Base-by-base conservation (phyloP, 2,797 vertebrate species). In the Menidia menidia region DNA sequence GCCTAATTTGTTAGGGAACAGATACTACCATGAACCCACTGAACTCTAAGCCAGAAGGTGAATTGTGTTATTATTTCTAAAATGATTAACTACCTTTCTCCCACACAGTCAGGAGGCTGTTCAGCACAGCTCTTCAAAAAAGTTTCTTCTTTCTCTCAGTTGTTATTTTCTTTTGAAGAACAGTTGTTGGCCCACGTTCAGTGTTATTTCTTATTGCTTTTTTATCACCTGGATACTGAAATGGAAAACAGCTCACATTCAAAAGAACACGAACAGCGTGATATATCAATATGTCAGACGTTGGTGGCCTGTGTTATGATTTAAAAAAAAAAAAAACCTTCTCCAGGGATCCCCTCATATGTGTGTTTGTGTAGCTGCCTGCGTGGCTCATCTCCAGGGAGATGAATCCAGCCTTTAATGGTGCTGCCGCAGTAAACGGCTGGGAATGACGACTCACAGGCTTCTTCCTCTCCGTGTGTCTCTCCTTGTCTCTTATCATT, bases 391-490 rank as follows among this genome's bases (percentile, higher is more conserved):
- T 66, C 82, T 89, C 84, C 84, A 85, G 33, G 77, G 66, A 81
- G 85, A 86, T 71, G 78, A 84, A 80, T 84, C 77, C 71, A 71
- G 73, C 41, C 79, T 77, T 59, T 79, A 71, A 72, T 70, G 80
- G 35, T 44, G 52, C 68, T 82, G 71, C 57, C 66, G 42, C 74
- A 75, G 80, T 91, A 82, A 91, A 93, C 42, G 5, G 35, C 35
- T 12, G 51, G 51, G 67, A 68, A 78, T 66, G 81, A 85, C 78
- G 68, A 12, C 77, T 87, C 85, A 82, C 88, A 83, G 78, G 66
- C 61, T 78, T 53, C 70, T 41, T 63, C 33, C 58, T 60, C 60
- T 62, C 66, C 48, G 52, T 35, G 47, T 62, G 44, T 59, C 54
- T 62, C 59, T 55, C 71, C 75, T 73, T 55, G 57, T 55, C 68